phyloP scores from a whole-genome alignment of 2,888 invertebrate genomes.

The Epinotia demarniana region DNA sequence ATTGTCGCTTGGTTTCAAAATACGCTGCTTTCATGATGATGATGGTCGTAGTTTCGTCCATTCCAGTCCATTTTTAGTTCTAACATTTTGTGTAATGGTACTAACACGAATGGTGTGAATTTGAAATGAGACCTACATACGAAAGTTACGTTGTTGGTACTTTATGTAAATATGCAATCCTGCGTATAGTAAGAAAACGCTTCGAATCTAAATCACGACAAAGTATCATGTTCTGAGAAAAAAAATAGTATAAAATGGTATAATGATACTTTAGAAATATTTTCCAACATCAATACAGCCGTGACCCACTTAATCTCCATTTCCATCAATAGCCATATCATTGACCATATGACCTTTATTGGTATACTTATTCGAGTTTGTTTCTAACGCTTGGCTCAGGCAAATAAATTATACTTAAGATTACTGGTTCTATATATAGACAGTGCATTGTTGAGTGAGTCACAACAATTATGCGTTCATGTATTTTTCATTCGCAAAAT shows the following conservation, averaged over 20 bases:
- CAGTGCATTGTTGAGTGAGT: slow-evolving; percentile 12
- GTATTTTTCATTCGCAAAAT: slow-evolving; percentile 4
- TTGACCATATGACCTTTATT: slow-evolving; percentile 3
- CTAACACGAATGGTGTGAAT: neutral
- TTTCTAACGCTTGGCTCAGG: neutral
- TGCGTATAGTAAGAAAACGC: neutral
- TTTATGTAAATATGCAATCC: no score
- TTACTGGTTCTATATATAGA: slow-evolving; percentile 25
- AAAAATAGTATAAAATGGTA: neutral
- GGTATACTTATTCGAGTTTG: neutral
- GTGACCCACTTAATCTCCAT: slow-evolving; percentile 16
- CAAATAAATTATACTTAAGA: slow-evolving; percentile 14
- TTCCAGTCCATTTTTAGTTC: no score
- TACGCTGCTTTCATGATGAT: no score
- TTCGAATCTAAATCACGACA: neutral
- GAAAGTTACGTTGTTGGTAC: neutral
- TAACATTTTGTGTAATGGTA: neutral
- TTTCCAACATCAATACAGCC: slow-evolving; percentile 2
- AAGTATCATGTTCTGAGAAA: neutral
- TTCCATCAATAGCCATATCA: slow-evolving; percentile 11
- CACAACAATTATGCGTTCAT: slow-evolving; percentile 7
- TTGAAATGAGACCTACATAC: neutral
- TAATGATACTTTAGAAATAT: neutral
- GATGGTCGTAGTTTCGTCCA: no score
- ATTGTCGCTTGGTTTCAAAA: no score